Evolutionary conservation across 2,113 vertebrate species (phyloP).

Genomic region (Nothocercus nigrocapillus): DNA sequence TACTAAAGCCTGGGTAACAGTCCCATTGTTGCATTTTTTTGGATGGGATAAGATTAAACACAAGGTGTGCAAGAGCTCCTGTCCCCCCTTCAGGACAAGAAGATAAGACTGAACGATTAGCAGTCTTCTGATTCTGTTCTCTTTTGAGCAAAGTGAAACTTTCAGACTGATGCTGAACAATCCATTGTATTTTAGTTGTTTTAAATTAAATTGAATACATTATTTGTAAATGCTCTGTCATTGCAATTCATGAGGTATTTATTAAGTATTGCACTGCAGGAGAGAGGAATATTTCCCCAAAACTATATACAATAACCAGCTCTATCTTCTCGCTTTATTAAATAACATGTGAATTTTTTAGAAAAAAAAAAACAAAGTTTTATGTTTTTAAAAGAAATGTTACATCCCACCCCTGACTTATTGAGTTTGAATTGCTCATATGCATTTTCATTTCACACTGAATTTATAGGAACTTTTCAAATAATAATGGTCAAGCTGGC

Average conservation of each 20-base stretch:
- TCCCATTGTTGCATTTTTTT: not conserved
- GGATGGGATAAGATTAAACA: constrained; percentile 14
- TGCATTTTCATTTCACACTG: constrained; percentile 38
- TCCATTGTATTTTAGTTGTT: not conserved
- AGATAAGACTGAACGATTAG: not conserved
- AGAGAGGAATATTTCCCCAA: not conserved
- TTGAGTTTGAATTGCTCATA: not conserved
- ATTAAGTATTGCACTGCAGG: not conserved
- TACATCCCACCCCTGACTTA: not conserved
- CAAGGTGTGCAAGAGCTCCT: not conserved
- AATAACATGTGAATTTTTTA: no score
- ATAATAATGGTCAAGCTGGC: constrained; percentile 46
- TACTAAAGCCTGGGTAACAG: constrained; percentile 19
- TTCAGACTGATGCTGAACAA: not conserved
- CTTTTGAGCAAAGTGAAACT: not conserved
- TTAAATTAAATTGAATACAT: not conserved
- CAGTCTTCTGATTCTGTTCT: not conserved
- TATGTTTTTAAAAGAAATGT: not conserved
- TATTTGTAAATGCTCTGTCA: not conserved
- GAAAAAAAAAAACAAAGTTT: no score
- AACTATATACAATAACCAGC: not conserved
- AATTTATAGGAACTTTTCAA: constrained; percentile 63
- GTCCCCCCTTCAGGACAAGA: not conserved
- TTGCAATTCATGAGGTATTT: not conserved
- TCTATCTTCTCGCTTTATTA: not conserved